A percentile compares a stretch with the other conserved stretches of the same genome.
phyloP scores from a whole-genome alignment of 1,140 invertebrate species.

The Ostrea denselamellosa region DNA sequence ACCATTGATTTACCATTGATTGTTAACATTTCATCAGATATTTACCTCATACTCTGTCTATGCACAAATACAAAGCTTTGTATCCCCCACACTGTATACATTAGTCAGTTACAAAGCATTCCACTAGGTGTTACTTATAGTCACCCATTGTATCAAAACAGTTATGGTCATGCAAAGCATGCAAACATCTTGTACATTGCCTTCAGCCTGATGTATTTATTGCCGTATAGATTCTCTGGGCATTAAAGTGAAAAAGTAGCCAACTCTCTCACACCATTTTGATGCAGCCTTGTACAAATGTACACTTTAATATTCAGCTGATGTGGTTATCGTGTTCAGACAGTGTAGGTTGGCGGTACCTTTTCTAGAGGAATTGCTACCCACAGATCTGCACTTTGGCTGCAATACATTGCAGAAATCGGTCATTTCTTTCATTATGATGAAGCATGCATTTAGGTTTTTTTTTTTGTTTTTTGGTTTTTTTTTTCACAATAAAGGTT shows the following conservation, averaged over 20 bases:
- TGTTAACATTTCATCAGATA: not conserved
- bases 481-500: not conserved
- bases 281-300: not conserved
- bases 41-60: not conserved
- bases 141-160: not conserved
- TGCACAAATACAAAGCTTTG: not conserved
- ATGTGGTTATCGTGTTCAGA: not conserved
- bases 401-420: not conserved
- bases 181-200: not conserved
- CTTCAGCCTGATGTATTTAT: not conserved
- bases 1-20: not conserved
- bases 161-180: not conserved
- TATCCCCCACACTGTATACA: not conserved
- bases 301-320: not conserved
- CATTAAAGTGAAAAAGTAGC: not conserved
- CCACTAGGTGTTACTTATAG: not conserved
- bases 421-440: not conserved
- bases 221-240: not conserved
- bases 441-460: not conserved
- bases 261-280: not conserved
- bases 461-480: too few relatives aligned
- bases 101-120: not conserved
- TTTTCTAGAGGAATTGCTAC: not conserved
- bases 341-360: not conserved
- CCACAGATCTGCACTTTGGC: not conserved